Percentiles rank a stretch among this genome's conserved stretches.
These are phyloP conservation scores for Hylyphantes graminicola DNA, from an alignment of 1,140 invertebrate species.

Conservation along the genomic window DNA sequence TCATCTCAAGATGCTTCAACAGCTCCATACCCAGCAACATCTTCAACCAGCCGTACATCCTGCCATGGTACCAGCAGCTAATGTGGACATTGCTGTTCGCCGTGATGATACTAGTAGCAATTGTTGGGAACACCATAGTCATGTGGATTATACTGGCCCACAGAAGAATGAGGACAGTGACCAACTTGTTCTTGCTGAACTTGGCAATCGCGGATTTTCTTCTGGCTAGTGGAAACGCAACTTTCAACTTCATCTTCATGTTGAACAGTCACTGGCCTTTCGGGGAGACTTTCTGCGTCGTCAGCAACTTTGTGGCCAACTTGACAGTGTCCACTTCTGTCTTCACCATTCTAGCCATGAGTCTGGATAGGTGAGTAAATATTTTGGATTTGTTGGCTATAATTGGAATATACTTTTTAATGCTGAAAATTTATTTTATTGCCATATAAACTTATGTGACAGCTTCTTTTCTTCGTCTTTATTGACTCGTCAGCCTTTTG, in stretches of 20 bases:
- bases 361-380: conserved; percentile 87
- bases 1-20: conserved; percentile 20
- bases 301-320: conserved; percentile 90
- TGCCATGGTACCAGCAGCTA: conserved; percentile 58
- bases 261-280: conserved; percentile 82
- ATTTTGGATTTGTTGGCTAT: too few relatives aligned
- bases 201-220: conserved; percentile 66
- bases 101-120: conserved; percentile 80
- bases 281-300: conserved; percentile 83
- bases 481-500: too few relatives aligned
- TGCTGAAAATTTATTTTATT: too few relatives aligned
- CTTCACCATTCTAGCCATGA: conserved; percentile 94
- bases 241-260: conserved; percentile 71
- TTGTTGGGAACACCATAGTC: conserved; percentile 84
- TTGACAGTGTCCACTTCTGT: conserved; percentile 89
- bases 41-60: conserved; percentile 40
- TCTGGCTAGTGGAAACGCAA: conserved; percentile 70
- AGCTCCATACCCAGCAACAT: conserved; percentile 14
- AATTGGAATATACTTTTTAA: too few relatives aligned
- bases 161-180: conserved; percentile 70
- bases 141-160: conserved; percentile 90
- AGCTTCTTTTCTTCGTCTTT: too few relatives aligned
- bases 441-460: too few relatives aligned
- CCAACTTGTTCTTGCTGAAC: conserved; percentile 67
- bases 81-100: conserved; percentile 62